phyloP scores from a whole-genome alignment of 1,140 invertebrate genomes.

The Metopolophium dirhodum region DNA sequence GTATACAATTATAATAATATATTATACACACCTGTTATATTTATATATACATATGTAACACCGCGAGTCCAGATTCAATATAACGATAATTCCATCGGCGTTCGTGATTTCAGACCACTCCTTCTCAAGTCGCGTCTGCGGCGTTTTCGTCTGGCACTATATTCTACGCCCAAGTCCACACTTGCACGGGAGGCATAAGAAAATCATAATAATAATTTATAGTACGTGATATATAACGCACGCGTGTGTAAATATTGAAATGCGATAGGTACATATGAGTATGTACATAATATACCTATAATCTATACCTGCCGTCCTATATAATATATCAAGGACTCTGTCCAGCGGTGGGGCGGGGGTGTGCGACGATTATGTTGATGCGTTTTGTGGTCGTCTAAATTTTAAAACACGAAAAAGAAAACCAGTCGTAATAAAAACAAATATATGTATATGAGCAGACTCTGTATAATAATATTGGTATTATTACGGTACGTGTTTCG shows the following conservation, averaged over 20 bases:
- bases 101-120: slow-evolving; percentile 9
- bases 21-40: not conserved
- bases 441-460: not conserved
- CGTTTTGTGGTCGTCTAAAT: not conserved
- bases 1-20: not conserved
- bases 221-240: not conserved
- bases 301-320: too few species aligned
- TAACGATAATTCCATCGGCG: not conserved
- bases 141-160: not conserved
- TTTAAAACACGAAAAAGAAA: not conserved
- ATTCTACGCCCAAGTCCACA: not conserved
- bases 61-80: not conserved
- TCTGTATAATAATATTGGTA: not conserved
- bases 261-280: not conserved
- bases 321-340: not conserved
- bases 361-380: not conserved
- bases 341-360: not conserved
- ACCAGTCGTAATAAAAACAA: not conserved
- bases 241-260: not conserved
- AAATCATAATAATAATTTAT: not conserved
- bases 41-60: too few species aligned
- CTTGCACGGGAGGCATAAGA: not conserved
- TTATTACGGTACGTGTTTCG: not conserved
- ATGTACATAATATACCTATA: not conserved
- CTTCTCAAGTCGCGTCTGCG: not conserved